Base-by-base conservation (phyloP, 2,888 invertebrate genomes). In the Brenthis daphne region DNA sequence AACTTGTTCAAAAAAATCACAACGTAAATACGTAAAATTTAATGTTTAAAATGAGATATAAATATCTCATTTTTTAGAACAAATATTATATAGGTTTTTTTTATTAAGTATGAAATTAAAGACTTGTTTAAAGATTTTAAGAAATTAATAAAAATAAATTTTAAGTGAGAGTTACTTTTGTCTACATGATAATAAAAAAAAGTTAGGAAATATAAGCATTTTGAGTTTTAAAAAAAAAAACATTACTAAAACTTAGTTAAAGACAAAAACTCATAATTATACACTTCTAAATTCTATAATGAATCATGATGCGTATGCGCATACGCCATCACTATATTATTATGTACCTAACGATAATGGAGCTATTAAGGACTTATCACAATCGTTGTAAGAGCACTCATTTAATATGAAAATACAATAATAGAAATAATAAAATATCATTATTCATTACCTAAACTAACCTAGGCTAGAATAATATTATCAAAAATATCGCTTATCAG, bases 291-390 rank as follows among this genome's bases (percentile, higher is more conserved):
- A 60, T 60, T 60, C 48, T n/a, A 60, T 60, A 24, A 60, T 58
- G 58, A 48, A 29, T 50, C 60, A 33, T 48, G 60, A 60, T 60
- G 50, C 60, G 58, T 47, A 20, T 60, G 60, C 60, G 60, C 60
- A 60, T 29, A 60, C 58, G 33, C 47, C 20, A 16, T 1, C 48
- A 58, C 48, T 60, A 20, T 20, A 20, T 16, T 16, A 16, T 16
- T 20, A 50, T 60, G 48, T 60, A 50, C 50, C 12, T 50, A 60
- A 60, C 33, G 60, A 60, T 60, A 60, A 33, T 33, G 29, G 50
- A 29, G 29, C 60, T 60, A 60, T 33, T 29, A 50, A 33, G 50
- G 33, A 60, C 33, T 29, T 60, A 50, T 29, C 12, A 50, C n/a
- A 50, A 16, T n/a, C n/a, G 11, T 50, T 50, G 1, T 43, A 43